phyloP scores from a whole-genome alignment of 2,888 invertebrate species.

The Globia sparganii region DNA sequence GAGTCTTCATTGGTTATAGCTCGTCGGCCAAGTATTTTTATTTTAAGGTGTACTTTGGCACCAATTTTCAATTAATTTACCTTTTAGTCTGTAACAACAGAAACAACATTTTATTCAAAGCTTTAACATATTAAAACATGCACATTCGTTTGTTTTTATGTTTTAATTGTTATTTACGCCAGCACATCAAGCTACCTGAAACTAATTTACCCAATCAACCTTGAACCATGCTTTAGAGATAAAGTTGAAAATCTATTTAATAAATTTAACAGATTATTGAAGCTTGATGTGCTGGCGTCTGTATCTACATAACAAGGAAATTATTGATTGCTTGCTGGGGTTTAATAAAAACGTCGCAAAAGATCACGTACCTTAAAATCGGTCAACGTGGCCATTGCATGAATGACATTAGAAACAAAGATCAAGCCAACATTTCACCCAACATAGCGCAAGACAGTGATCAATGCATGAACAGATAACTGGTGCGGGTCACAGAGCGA shows the following conservation, averaged over 20 bases:
- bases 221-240: too few species aligned
- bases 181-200: too few species aligned
- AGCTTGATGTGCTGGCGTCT: too few species aligned
- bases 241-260: too few species aligned
- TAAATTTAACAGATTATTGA: too few species aligned
- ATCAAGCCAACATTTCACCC: neutral
- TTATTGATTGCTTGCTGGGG: too few species aligned
- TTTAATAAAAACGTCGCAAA: neutral
- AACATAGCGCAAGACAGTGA: conserved; percentile 25
- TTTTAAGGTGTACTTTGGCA: conserved; percentile 75
- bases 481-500: conserved; percentile 49
- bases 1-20: conserved; percentile 82
- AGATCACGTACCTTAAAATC: neutral
- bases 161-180: neutral
- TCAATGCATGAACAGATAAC: conserved; percentile 35
- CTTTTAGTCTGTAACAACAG: conserved; percentile 86
- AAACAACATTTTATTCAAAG: conserved; percentile 33
- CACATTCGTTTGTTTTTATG: neutral
- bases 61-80: conserved; percentile 75
- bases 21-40: conserved; percentile 70
- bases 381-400: neutral
- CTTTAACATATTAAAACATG: neutral
- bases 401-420: neutral
- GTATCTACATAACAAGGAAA: neutral
- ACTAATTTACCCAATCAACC: too few species aligned